Evolutionary conservation across 2,113 vertebrate species (phyloP).

Genomic region (Anseranas semipalmata): DNA sequence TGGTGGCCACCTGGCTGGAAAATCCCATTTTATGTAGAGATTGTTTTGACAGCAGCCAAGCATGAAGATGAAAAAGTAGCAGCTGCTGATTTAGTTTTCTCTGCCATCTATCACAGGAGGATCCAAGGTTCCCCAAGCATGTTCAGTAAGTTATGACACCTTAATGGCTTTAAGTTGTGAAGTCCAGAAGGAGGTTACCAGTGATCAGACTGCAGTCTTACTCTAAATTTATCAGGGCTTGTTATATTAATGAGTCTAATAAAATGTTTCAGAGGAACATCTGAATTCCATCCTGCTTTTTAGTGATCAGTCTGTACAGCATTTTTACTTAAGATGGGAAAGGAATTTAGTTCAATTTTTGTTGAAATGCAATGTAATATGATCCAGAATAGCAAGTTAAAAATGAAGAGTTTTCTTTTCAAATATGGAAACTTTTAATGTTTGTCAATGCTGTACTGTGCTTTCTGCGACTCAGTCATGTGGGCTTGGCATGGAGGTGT

Average conservation of each 20-base stretch:
- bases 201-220: not conserved
- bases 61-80: constrained; percentile 22
- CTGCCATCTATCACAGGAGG: not conserved
- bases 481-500: not conserved
- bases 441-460: not conserved
- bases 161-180: constrained; percentile 22
- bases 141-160: not conserved
- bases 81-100: constrained; percentile 20
- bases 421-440: not conserved
- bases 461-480: not conserved
- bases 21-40: constrained; percentile 12
- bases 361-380: not conserved
- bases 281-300: not conserved
- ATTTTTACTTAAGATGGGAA: not conserved
- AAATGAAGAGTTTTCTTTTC: not conserved
- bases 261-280: constrained; percentile 8
- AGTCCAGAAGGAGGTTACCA: constrained; percentile 11
- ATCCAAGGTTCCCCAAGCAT: not conserved
- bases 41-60: constrained; percentile 52
- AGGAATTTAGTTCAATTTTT: not conserved
- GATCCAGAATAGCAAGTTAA: not conserved
- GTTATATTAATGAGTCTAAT: constrained; percentile 23
- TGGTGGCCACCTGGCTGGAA: constrained; percentile 19
- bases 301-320: not conserved
- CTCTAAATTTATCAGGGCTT: not conserved